Evolutionary conservation across 2,888 invertebrate species (phyloP).

Genomic region (Andrena hattorfiana): DNA sequence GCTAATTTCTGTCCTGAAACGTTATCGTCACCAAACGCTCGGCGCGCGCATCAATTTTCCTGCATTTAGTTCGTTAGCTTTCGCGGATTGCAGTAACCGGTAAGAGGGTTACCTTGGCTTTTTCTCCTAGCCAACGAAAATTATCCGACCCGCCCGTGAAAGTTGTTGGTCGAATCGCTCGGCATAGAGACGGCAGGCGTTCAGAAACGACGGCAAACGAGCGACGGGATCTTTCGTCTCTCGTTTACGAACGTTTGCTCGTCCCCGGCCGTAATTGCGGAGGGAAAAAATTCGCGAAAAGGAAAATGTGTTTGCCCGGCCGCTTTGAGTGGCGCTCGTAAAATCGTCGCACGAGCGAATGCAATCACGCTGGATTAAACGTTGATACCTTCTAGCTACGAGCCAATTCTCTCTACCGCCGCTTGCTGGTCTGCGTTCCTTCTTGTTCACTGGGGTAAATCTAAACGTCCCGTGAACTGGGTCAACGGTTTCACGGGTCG

Average conservation of each 20-base stretch:
- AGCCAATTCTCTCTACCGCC: slow-evolving; percentile 54
- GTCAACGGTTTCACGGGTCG: slow-evolving; percentile 64
- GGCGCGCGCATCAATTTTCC: neutral
- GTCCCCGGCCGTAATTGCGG: slow-evolving; percentile 48
- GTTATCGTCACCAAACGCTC: neutral
- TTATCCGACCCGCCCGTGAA: slow-evolving; percentile 27
- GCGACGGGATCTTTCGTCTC: slow-evolving; percentile 28
- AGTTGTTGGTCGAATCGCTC: slow-evolving; percentile 3
- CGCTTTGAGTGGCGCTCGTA: slow-evolving; percentile 56
- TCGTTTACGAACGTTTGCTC: slow-evolving; percentile 45
- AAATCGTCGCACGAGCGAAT: slow-evolving; percentile 61
- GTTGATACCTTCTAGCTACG: slow-evolving; percentile 59
- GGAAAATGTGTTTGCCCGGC: slow-evolving; percentile 60
- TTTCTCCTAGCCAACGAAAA: slow-evolving; percentile 29
- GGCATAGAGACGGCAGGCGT: neutral
- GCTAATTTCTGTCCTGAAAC: neutral
- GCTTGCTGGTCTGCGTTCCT: slow-evolving; percentile 25
- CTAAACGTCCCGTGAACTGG: slow-evolving; percentile 52
- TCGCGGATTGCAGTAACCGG: neutral
- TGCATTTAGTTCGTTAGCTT: slow-evolving; percentile 36
- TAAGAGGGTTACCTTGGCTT: slow-evolving; percentile 27
- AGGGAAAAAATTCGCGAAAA: slow-evolving; percentile 51
- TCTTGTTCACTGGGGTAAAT: slow-evolving; percentile 54
- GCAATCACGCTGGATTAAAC: slow-evolving; percentile 65
- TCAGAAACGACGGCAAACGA: slow-evolving; percentile 30